Conservation (phyloP, 2,888 invertebrate genomes). For the Nephrocerus scutellatus region DNA sequence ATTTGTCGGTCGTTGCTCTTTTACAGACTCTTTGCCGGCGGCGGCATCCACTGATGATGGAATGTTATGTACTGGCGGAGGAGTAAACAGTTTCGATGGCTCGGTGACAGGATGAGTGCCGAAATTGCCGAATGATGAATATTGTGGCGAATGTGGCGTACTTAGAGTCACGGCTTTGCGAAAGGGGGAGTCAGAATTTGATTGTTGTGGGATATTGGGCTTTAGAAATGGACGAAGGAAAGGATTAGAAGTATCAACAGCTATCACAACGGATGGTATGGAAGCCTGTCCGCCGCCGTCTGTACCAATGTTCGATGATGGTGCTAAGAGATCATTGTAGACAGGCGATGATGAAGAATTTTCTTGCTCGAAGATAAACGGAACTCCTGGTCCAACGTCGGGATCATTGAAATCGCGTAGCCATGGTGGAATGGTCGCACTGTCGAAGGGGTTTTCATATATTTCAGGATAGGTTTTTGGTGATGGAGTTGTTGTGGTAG, state of each 20-base stretch:
- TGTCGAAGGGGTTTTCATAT: slow-evolving; percentile 32
- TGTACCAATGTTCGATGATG: slow-evolving; percentile 17
- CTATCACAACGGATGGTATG: slow-evolving; percentile 13
- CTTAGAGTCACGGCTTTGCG: background rate
- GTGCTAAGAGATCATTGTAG: slow-evolving; percentile 24
- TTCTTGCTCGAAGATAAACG: slow-evolving; percentile 29
- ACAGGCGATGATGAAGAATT: slow-evolving; percentile 20
- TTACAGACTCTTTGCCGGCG: no score
- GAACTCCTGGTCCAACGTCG: slow-evolving; percentile 42
- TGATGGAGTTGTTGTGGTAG: slow-evolving; percentile 25
- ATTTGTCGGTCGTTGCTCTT: slow-evolving; percentile 24
- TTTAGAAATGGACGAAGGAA: slow-evolving; percentile 16
- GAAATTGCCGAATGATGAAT: no score
- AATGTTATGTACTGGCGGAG: slow-evolving; percentile 17
- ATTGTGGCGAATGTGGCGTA: slow-evolving; percentile 8
- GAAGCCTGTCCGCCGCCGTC: slow-evolving; percentile 14
- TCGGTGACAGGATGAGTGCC: no score
- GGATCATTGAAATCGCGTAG: slow-evolving; percentile 40
- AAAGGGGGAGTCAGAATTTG: slow-evolving; percentile 20
- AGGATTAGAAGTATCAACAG: slow-evolving; percentile 18
- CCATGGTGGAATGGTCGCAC: slow-evolving; percentile 40
- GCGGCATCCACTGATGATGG: no score
- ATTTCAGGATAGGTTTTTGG: slow-evolving; percentile 9
- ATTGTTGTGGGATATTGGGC: slow-evolving; percentile 21
- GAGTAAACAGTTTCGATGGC: slow-evolving; percentile 1